These are phyloP conservation scores for Lathronympha strigana DNA, from an alignment of 2,888 invertebrate genomes.

Conservation along the genomic window DNA sequence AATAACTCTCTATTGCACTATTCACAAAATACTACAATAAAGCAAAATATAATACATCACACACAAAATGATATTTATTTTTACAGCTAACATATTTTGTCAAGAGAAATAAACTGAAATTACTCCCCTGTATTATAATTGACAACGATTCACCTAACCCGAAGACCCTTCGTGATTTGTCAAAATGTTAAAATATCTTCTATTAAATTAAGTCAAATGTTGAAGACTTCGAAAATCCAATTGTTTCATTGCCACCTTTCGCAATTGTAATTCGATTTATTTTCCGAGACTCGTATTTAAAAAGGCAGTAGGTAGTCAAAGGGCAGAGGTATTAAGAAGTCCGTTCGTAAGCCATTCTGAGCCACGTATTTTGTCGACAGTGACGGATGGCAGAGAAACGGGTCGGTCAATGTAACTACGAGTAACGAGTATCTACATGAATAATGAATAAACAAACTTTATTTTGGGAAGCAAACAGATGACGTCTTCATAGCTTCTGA, in stretches of 20 bases:
- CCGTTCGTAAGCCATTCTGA: constrained; percentile 32
- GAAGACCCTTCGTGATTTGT: neutral
- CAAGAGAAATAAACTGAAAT: too few species aligned
- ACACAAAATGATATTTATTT: too few species aligned
- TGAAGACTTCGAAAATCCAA: constrained; percentile 2
- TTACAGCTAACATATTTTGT: too few species aligned
- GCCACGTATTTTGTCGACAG: constrained; percentile 32
- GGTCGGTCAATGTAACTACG: constrained; percentile 25
- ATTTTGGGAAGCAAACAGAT: too few species aligned
- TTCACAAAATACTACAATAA: too few species aligned
- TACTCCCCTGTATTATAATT: neutral
- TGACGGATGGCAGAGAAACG: constrained; percentile 29
- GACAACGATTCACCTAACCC: neutral
- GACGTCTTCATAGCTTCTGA: too few species aligned
- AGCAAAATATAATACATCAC: too few species aligned
- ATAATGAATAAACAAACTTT: neutral
- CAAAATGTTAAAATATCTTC: neutral
- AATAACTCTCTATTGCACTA: too few species aligned
- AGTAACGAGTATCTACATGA: constrained; percentile 7
- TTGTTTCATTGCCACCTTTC: neutral
- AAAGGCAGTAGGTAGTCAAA: constrained; percentile 17
- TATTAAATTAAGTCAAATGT: constrained; percentile 2
- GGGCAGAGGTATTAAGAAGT: constrained; percentile 28
- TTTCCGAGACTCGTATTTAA: neutral
- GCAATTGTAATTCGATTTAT: neutral